Percentiles rank a stretch among this genome's conserved stretches.
Conservation (phyloP, 2,797 vertebrate species). For the Alosa sapidissima region DNA sequence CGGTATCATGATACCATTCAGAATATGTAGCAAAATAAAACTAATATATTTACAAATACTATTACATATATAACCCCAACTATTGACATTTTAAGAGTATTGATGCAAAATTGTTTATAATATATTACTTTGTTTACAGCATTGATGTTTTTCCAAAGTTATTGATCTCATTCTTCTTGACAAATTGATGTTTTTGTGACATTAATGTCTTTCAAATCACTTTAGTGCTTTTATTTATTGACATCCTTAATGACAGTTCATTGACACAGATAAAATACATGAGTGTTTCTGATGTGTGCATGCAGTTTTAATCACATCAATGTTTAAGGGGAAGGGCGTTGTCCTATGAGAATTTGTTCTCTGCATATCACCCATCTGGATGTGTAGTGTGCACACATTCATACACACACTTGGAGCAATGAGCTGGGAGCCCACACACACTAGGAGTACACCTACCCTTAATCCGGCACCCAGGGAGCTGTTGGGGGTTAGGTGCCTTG, state of each 20-base stretch:
- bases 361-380: no score
- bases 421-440: no score
- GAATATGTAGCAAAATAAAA: background rate
- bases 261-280: conserved; percentile 46
- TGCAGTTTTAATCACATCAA: conserved; percentile 37
- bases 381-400: no score
- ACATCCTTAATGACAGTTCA: conserved; percentile 47
- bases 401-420: no score
- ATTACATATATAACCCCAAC: conserved; percentile 19
- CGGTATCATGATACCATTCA: background rate
- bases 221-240: conserved; percentile 50
- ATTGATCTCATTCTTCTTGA: conserved; percentile 36
- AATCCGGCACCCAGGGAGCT: no score
- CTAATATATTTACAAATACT: background rate
- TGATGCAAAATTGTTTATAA: conserved; percentile 34
- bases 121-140: conserved; percentile 28
- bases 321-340: background rate
- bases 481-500: no score
- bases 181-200: conserved; percentile 45
- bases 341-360: no score
- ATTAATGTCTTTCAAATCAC: conserved; percentile 49
- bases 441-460: no score
- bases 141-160: conserved; percentile 39
- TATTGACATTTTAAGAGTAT: conserved; percentile 37
- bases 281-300: conserved; percentile 33